phyloP scores from a whole-genome alignment of 92 coral and sea anemone genomes.

The Anthopleura xanthogrammica region DNA sequence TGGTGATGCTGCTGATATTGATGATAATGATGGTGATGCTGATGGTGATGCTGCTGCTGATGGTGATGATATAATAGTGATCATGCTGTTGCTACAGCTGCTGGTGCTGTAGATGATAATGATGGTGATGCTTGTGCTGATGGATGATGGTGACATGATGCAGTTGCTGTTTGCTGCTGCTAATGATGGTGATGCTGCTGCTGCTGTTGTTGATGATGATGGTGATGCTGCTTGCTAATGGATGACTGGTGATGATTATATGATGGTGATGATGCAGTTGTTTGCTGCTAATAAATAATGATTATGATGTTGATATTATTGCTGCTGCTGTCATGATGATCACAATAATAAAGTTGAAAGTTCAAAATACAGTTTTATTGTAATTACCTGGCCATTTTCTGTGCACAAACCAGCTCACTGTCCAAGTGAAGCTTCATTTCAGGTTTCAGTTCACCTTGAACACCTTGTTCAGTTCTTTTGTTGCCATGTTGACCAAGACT shows the following conservation, averaged over 20 bases:
- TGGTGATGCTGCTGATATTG: neutral
- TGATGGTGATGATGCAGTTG: too few relatives aligned
- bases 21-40: neutral
- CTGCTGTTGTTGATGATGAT: too few relatives aligned
- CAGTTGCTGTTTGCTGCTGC: too few relatives aligned
- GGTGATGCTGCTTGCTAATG: too few relatives aligned
- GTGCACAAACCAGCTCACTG: conserved; percentile 27
- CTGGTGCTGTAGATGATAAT: neutral
- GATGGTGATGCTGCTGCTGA: neutral
- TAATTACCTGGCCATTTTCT: conserved; percentile 51
- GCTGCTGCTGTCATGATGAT: too few relatives aligned
- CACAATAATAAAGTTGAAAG: too few relatives aligned
- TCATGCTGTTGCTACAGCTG: neutral
- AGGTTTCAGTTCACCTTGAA: neutral
- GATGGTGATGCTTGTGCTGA: neutral
- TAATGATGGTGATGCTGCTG: too few relatives aligned
- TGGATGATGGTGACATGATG: neutral
- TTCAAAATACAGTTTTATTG: too few relatives aligned
- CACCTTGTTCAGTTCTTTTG: neutral
- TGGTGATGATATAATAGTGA: neutral
- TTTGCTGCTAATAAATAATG: too few relatives aligned
- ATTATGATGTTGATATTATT: too few relatives aligned
- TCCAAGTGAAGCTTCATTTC: neutral
- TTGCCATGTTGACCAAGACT: conserved; percentile 12
- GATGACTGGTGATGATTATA: too few relatives aligned